A percentile compares a stretch with the other conserved stretches of the same genome.
Evolutionary conservation across 2,888 invertebrate species (phyloP).

Genomic region (Unio delphinus): DNA sequence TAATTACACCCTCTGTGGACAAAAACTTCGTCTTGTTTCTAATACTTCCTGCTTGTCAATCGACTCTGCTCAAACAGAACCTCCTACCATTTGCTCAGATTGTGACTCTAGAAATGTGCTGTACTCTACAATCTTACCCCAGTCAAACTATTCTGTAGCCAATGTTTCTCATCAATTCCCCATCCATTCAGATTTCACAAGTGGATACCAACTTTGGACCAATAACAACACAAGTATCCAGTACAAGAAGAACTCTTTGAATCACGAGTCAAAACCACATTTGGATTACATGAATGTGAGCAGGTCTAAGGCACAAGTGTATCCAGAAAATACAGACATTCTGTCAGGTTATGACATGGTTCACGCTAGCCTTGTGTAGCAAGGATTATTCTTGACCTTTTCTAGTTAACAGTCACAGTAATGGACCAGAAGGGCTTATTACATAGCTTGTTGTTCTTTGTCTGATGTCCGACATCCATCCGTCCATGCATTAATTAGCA

Average conservation of each 20-base stretch:
- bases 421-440: no score
- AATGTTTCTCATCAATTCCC: conserved; percentile 28
- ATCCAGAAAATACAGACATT: conserved; percentile 41
- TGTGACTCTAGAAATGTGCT: conserved; percentile 20
- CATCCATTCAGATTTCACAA: conserved; percentile 18
- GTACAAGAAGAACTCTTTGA: conserved; percentile 9
- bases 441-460: no score
- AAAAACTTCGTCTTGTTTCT: conserved; percentile 29
- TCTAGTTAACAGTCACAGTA: no score
- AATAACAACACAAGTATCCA: conserved; percentile 22
- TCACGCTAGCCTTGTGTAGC: conserved; percentile 53
- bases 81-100: conserved; percentile 14
- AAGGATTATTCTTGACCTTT: no score
- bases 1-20: background rate
- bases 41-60: conserved; percentile 31
- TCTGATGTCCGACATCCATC: no score
- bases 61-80: conserved; percentile 38
- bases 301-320: conserved; percentile 44
- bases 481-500: no score
- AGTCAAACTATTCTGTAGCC: conserved; percentile 36
- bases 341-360: conserved; percentile 51
- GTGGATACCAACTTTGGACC: conserved; percentile 27
- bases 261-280: conserved; percentile 15
- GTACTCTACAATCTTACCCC: conserved; percentile 34
- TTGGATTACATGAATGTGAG: conserved; percentile 28